Base-by-base conservation (phyloP, 2,113 vertebrate genomes). In the Austrofundulus limnaeus region DNA sequence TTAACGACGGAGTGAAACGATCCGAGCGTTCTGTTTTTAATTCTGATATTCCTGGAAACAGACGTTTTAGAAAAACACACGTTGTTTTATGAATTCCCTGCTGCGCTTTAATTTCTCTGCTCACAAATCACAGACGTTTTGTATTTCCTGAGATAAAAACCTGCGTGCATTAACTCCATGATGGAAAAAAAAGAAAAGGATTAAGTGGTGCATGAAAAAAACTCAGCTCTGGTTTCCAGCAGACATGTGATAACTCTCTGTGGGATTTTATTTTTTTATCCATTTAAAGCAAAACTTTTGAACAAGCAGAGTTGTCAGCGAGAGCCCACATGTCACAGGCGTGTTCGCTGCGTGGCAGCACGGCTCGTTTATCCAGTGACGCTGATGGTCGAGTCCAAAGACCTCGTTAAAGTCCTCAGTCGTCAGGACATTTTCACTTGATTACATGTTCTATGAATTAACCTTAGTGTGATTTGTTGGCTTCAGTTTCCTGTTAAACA, bases 381-480 rank as follows among this genome's bases (percentile, higher is more conserved):
- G 71, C 63, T 80, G 76, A 87, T 74, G 74, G 83, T 74, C 59
- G 50, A 80, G 85, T 84, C 72, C 73, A 85, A 83, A 87, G 85
- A 85, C 84, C 80, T 82, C 80, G 87, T 88, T 78, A 77, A 80
- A 77, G 78, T 81, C 80, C 61, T 69, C 63, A 11, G 72, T 72
- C 79, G 75, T 67, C 52, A 39, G 65, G 67, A 84, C 75, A 64
- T 74, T 80, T 76, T 38, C 60, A 82, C 85, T 70, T 14, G 66
- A 43, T 74, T 69, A 85, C 83, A 86, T 82, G 46, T 78, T 88
- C 85, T 73, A 70, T 49, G 56, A 87, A 83, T 90, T 65, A 78
- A 28, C 70, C 45, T 65, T 59, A 0, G 25, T 46, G 46, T 25
- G 38, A 77, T 74, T 63, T 67, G 57, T 64, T 56, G 49, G 47